Conservation (phyloP, 2,888 invertebrate species). For the Dinocampus coccinellae region DNA sequence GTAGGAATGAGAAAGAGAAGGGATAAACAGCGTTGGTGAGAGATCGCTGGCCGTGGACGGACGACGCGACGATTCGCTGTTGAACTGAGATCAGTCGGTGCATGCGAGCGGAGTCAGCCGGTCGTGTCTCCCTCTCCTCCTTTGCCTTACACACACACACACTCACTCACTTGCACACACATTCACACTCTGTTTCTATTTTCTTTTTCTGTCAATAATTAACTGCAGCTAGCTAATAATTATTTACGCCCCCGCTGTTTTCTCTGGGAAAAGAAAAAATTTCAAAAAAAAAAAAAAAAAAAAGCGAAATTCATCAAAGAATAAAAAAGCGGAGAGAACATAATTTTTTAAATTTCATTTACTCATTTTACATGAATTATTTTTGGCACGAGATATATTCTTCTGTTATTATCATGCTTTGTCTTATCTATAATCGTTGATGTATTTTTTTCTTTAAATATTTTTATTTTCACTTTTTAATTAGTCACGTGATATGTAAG, state of each 20-base stretch:
- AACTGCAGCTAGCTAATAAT: conserved; percentile 6
- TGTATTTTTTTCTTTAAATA: background rate
- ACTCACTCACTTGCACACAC: too few species aligned
- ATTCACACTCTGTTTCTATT: conserved; percentile 8
- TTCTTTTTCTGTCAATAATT: conserved; percentile 1
- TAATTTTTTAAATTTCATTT: background rate
- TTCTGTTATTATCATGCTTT: background rate
- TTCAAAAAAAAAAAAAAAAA: background rate
- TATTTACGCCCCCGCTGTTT: background rate
- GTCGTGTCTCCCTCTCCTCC: conserved; percentile 36
- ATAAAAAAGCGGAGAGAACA: background rate
- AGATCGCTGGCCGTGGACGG: conserved; percentile 25
- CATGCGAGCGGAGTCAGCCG: conserved; percentile 38
- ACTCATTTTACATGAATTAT: background rate
- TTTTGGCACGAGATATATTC: background rate
- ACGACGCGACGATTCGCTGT: conserved; percentile 34
- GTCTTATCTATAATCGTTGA: background rate
- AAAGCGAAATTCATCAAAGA: too few species aligned
- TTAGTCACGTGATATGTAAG: background rate
- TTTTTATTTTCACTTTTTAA: background rate
- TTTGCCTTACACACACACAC: conserved; percentile 18
- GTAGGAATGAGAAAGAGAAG: conserved; percentile 12
- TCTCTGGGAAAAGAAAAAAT: background rate
- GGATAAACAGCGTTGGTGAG: conserved; percentile 33
- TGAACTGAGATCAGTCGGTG: conserved; percentile 38